These are phyloP conservation scores for Drosophila bocqueti DNA, from an alignment of 1,140 invertebrate species.

Conservation along the genomic window DNA sequence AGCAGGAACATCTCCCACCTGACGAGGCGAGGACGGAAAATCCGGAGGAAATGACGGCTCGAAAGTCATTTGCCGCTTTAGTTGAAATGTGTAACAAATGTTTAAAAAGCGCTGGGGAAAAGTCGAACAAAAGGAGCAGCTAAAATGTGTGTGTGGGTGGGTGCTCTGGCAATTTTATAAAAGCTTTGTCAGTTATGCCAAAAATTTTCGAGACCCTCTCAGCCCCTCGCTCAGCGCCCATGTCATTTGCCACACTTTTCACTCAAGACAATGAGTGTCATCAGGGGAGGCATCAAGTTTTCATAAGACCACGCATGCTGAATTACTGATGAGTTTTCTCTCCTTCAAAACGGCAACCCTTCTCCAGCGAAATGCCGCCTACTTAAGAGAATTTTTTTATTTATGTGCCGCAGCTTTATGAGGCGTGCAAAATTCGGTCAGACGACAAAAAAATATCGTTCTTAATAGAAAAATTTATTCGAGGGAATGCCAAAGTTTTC, in stretches of 20 bases:
- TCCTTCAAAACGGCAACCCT: conserved; percentile 31
- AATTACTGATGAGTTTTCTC: conserved; percentile 72
- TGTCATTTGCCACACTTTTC: conserved; percentile 65
- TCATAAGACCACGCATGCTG: conserved; percentile 77
- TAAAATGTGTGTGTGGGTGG: conserved; percentile 28
- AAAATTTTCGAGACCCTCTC: conserved; percentile 43
- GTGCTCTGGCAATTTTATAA: conserved; percentile 59
- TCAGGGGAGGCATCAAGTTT: conserved; percentile 74
- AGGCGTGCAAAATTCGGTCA: conserved; percentile 53
- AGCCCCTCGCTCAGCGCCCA: conserved; percentile 6
- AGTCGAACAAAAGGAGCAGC: conserved; percentile 30
- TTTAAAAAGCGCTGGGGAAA: conserved; percentile 19
- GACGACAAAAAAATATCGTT: conserved; percentile 10
- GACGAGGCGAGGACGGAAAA: conserved; percentile 15
- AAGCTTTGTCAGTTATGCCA: conserved; percentile 45
- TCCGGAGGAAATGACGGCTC: conserved; percentile 62
- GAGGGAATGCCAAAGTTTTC: conserved; percentile 23
- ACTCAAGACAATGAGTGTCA: conserved; percentile 82
- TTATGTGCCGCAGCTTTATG: conserved; percentile 52
- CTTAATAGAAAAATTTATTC: conserved; percentile 70
- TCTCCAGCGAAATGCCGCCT: conserved; percentile 4
- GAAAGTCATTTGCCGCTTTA: conserved; percentile 58
- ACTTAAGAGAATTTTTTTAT: conserved; percentile 48
- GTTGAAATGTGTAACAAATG: conserved; percentile 44
- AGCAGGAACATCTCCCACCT: conserved; percentile 16